Base-by-base conservation (phyloP, 1,140 invertebrate genomes). In the Drosophila takahashii region DNA sequence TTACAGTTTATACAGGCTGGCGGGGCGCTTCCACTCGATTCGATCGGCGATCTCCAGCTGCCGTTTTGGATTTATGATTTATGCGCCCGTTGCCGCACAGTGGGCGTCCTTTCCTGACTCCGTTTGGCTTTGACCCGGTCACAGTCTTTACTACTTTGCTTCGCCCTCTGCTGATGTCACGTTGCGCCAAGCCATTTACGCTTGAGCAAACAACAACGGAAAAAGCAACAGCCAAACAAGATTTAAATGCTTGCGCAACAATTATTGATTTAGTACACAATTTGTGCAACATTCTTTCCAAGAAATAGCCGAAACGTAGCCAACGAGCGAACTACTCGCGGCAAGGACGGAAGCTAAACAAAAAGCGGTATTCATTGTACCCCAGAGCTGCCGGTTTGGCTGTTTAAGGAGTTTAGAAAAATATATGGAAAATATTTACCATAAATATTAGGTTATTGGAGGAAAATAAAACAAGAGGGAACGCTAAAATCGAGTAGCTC, bases 1-100 rank as follows among this genome's bases (percentile, higher is more conserved):
- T 86, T 54, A 15, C 41, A 44, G 41, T 8, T 1, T 44, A 8
- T 44, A 4, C 54, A 16, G 70, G 53, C 70, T 47, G 42, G 64
- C 80, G 72, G 65, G 1, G 22, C 53, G 50, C 60, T 58, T 66
- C 27, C 77, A 77, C 29, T 60, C 53, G 39, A 59, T 36, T 70
- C 64, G 79, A 72, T 74, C 64, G 73, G 51, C 77, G 53, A 74
- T 78, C 70, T 77, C 62, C 75, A 70, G 75, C 75, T 77, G 74
- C 61, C 57, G 73, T 77, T 77, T 77, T 47, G 48, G 73, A 86
- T 86, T 86, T 86, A 86, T 86, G 81, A 86, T 86, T 86, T 86
- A 86, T 87, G 81, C 59, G 36, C 59, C 53, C 59, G 59, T 48
- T 64, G 66, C 58, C 51, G 64, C 81, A 64, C 81, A 79, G 83